Conservation (phyloP, 2,113 vertebrate genomes). For the Bostrychus sinensis region DNA sequence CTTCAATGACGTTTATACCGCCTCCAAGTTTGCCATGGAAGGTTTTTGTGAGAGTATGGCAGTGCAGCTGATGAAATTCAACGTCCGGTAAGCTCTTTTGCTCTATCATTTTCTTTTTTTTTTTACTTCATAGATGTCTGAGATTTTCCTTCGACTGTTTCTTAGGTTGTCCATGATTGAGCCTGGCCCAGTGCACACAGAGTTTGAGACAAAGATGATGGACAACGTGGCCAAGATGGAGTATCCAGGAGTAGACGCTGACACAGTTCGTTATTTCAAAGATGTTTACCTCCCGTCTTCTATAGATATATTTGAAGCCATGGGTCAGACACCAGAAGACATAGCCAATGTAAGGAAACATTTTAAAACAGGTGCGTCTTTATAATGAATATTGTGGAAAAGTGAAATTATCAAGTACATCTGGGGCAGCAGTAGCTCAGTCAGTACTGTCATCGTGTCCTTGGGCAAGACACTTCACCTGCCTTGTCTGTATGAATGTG, state of each 20-base stretch:
- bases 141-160: constrained; percentile 10
- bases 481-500: too few relatives aligned
- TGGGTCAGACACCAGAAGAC: constrained; percentile 83
- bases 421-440: too few relatives aligned
- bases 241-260: constrained; percentile 78
- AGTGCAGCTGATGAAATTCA: constrained; percentile 91
- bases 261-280: constrained; percentile 84
- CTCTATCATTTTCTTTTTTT: constrained; percentile 3
- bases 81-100: constrained; percentile 81
- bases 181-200: constrained; percentile 85
- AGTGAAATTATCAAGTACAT: too few relatives aligned
- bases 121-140: background rate
- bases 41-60: constrained; percentile 95
- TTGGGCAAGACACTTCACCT: too few relatives aligned
- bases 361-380: too few relatives aligned
- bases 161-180: constrained; percentile 84
- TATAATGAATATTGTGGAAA: too few relatives aligned
- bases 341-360: constrained; percentile 78
- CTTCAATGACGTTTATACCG: constrained; percentile 92
- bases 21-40: constrained; percentile 95
- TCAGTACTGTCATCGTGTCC: too few relatives aligned
- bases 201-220: constrained; percentile 86
- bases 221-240: constrained; percentile 82
- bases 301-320: constrained; percentile 81
- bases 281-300: constrained; percentile 84